Conservation (phyloP, 2,797 vertebrate genomes). For the Trichosurus vulpecula region DNA sequence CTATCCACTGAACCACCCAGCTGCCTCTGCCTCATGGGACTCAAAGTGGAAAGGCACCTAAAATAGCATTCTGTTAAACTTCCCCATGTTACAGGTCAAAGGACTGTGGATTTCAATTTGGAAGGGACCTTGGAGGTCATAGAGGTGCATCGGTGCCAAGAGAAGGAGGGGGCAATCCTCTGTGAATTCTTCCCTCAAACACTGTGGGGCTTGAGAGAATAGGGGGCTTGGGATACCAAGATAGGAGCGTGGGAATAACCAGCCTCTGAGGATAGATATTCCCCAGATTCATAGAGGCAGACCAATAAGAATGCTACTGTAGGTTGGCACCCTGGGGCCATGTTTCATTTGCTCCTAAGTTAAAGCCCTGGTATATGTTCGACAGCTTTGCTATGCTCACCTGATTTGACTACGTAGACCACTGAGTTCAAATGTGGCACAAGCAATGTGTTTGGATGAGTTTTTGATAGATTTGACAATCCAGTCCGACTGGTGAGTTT, state of each 20-base stretch:
- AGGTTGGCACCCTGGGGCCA: background rate
- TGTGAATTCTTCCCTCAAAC: background rate
- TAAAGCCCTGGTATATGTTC: background rate
- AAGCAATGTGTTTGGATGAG: constrained; percentile 21
- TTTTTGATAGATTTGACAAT: constrained; percentile 26
- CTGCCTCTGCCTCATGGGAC: background rate
- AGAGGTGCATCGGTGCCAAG: too few relatives aligned
- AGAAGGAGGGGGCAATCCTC: background rate
- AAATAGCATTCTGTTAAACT: background rate
- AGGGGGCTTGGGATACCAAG: background rate
- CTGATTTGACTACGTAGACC: background rate
- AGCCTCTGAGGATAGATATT: background rate
- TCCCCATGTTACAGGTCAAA: background rate
- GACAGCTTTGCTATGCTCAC: background rate
- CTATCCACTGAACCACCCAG: background rate
- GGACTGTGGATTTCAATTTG: background rate
- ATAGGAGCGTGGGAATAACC: background rate
- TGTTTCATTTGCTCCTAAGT: background rate
- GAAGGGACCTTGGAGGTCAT: background rate
- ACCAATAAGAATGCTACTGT: background rate
- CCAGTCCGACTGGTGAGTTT: background rate
- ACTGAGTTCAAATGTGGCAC: constrained; percentile 17
- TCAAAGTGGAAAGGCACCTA: background rate
- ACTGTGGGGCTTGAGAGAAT: background rate
- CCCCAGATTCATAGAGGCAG: background rate